Base-by-base conservation (phyloP, 2,888 invertebrate species). In the Agrotis clavis region DNA sequence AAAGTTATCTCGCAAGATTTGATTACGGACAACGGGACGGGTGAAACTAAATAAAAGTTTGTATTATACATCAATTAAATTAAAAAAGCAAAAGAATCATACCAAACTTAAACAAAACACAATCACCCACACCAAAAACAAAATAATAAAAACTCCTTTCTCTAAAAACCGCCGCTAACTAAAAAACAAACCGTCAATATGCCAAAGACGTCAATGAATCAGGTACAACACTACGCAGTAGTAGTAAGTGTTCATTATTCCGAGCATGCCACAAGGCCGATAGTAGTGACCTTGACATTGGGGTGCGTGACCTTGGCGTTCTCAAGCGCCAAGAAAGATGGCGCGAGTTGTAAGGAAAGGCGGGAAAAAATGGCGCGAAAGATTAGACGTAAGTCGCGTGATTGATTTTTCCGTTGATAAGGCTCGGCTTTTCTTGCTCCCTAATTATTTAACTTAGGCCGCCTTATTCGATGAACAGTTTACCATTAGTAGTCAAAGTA, bases 271-370 rank as follows among this genome's bases (percentile, higher is more conserved):
- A 66, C 75, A 84, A 86, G 84, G 86, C 76, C 77, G 73, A 62
- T 16, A 71, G 70, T 86, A 82, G 84, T 88, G 71, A 65, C 88
- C 88, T 87, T 88, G 88, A 75, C 88, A 86, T 77, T 88, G 84
- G 57, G 68, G 19, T 59, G 47, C 25, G 68, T 73, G 68, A 75
- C 87, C 86, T 86, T 83, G 86, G 68, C 79, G 47, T 59, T 62
- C 57, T 56, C 60, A 71, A 74, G 47, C 59, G 25, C 54, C 74
- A 75, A 74, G 57, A 53, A 57, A 70, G 16, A 71, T 35, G 61
- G 53, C 56, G 53, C n/a, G 57, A 81, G 48, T 51, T 41, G 65
- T 11, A 66, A 71, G 61, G 54, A 19, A 53, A 11, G 62, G 76
- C 83, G 84, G 57, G 25, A 7, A 79, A 45, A 45, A 11, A 56